These are phyloP conservation scores for Agrotis puta DNA, from an alignment of 2,888 invertebrate species.

Conservation along the genomic window DNA sequence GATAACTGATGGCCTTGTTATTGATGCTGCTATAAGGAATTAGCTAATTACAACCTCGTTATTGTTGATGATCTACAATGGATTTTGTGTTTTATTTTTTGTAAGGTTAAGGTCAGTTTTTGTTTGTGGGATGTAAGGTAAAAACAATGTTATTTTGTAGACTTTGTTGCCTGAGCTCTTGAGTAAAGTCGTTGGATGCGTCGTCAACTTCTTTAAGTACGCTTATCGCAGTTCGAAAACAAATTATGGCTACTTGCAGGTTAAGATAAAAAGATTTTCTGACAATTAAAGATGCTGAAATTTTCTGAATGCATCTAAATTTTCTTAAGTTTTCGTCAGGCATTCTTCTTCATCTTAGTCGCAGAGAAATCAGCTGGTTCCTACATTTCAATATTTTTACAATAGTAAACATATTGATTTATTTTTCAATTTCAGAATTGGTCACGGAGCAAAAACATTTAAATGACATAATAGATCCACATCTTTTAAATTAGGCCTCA, in stretches of 20 bases:
- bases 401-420: no score
- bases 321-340: no score
- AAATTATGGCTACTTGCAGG: not conserved
- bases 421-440: no score
- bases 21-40: slow-evolving; percentile 25
- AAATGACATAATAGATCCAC: no score
- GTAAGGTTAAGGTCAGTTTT: not conserved
- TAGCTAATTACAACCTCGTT: slow-evolving; percentile 22
- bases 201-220: not conserved
- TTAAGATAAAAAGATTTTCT: not conserved
- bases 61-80: slow-evolving; percentile 1
- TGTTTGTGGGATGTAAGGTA: not conserved
- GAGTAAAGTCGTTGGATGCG: slow-evolving; percentile 2
- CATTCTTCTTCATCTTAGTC: no score
- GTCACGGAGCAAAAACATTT: no score
- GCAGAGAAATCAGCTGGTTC: no score
- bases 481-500: no score
- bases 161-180: not conserved
- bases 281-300: not conserved
- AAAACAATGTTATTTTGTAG: not conserved
- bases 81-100: not conserved
- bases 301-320: no score
- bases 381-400: no score
- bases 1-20: slow-evolving; percentile 47
- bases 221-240: not conserved